Percentiles rank a stretch among this genome's conserved stretches.
Conservation (phyloP, 2,888 invertebrate species). For the Orthosia incerta region DNA sequence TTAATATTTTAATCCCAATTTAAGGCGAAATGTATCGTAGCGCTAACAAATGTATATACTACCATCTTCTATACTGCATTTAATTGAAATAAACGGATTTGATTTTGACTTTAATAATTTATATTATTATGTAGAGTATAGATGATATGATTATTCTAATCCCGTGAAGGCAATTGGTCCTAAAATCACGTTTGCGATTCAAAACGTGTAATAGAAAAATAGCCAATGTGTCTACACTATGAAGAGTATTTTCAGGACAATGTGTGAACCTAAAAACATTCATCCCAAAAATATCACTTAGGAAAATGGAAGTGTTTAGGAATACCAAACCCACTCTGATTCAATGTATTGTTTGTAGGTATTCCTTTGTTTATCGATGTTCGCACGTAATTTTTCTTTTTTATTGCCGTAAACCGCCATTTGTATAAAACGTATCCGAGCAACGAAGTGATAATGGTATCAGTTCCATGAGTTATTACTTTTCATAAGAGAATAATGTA, state of each 20-base stretch:
- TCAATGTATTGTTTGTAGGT: slow-evolving; percentile 41
- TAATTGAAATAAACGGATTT: too few species aligned
- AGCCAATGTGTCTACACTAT: neutral
- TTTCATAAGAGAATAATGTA: slow-evolving; percentile 37
- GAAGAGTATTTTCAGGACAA: neutral
- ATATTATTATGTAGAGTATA: too few species aligned
- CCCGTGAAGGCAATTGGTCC: neutral
- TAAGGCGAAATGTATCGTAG: too few species aligned
- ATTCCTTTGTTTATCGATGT: slow-evolving; percentile 65
- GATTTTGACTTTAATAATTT: too few species aligned
- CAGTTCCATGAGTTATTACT: slow-evolving; percentile 62
- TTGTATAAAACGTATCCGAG: slow-evolving; percentile 68
- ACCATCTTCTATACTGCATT: too few species aligned
- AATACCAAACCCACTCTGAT: slow-evolving; percentile 27
- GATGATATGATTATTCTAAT: too few species aligned
- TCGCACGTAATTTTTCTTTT: slow-evolving; percentile 72
- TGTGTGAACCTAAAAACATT: neutral
- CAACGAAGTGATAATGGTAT: slow-evolving; percentile 68
- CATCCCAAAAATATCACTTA: slow-evolving; percentile 24
- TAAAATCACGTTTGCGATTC: neutral
- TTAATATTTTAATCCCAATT: too few species aligned
- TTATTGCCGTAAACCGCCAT: slow-evolving; percentile 72
- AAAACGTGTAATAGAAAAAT: neutral
- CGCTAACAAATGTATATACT: too few species aligned
- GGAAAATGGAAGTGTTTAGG: slow-evolving; percentile 22